A percentile compares a stretch with the other conserved stretches of the same genome.
Evolutionary conservation across 2,113 vertebrate species (phyloP).

Genomic region (Cnemophilus loriae): DNA sequence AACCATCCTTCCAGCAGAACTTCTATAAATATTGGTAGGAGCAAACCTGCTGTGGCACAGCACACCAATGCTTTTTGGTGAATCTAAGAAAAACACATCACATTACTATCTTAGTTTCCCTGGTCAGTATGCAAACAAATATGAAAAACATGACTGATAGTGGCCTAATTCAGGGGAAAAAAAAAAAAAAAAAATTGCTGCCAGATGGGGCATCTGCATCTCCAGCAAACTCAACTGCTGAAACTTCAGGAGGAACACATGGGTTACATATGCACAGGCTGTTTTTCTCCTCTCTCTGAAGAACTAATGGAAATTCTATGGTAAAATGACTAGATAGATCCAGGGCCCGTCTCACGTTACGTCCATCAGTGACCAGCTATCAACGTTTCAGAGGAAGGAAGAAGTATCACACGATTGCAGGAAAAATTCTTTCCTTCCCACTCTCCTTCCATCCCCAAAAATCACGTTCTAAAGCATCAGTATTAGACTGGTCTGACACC

Average conservation of each 20-base stretch:
- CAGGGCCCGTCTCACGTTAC: background rate
- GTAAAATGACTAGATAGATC: background rate
- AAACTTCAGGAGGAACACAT: background rate
- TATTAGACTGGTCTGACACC: background rate
- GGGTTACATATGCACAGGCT: background rate
- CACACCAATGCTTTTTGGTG: background rate
- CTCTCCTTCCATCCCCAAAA: background rate
- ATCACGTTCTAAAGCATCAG: background rate
- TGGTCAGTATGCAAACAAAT: background rate
- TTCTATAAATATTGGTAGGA: background rate
- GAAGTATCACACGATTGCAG: background rate
- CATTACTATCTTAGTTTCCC: background rate
- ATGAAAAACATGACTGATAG: background rate
- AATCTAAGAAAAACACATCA: background rate
- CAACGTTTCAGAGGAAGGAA: background rate
- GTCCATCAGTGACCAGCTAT: background rate
- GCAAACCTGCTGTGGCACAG: background rate
- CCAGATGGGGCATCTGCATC: background rate
- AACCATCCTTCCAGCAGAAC: background rate
- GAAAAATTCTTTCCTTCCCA: background rate
- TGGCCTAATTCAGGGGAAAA: background rate
- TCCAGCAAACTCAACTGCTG: background rate
- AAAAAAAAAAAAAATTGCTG: background rate
- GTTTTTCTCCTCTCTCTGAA: background rate
- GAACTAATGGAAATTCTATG: background rate